Base-by-base conservation (phyloP, 2,113 vertebrate species). In the Chrysochloris asiatica region DNA sequence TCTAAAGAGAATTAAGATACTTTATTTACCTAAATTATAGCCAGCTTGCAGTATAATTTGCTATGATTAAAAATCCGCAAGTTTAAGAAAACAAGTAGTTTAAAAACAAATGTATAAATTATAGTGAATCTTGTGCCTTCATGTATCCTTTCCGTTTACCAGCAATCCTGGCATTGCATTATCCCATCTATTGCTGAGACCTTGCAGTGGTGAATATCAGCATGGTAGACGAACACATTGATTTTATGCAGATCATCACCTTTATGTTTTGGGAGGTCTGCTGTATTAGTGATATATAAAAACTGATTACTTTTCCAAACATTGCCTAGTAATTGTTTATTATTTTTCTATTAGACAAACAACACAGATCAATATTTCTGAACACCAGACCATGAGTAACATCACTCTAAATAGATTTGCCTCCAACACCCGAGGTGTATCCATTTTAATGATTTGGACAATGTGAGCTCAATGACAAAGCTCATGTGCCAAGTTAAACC, bases 331-430 rank as follows among this genome's bases (percentile, higher is more conserved):
- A 99, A 99, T 99, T 99, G 99, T 99, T 99, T 99, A 99, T 99
- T 99, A 99, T 99, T 99, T 99, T 99, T 98, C 98, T 99, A 99
- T 99, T 99, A 99, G 98, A 98, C 98, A 99, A 99, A 99, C 98
- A 98, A 98, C 98, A 98, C 98, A 98, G 98, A 99, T 99, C 99
- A 98, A 99, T 99, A 99, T 98, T 98, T 98, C 98, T 98, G 98
- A 99, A 98, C 98, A 98, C 98, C 98, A 98, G 98, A 97, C 98
- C 98, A 98, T 99, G 98, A 99, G 99, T 98, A 99, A 98, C 98
- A 98, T 98, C 98, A 98, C 98, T 98, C 99, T 99, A 99, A 99
- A 99, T 99, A 99, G 98, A 99, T 99, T 99, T 99, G 98, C 98
- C 98, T 98, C 98, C 97, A 97, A 98, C 98, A 98, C 98, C 98